These are phyloP conservation scores for Dendrolimus pini DNA, from an alignment of 2,888 invertebrate species.

Conservation along the genomic window DNA sequence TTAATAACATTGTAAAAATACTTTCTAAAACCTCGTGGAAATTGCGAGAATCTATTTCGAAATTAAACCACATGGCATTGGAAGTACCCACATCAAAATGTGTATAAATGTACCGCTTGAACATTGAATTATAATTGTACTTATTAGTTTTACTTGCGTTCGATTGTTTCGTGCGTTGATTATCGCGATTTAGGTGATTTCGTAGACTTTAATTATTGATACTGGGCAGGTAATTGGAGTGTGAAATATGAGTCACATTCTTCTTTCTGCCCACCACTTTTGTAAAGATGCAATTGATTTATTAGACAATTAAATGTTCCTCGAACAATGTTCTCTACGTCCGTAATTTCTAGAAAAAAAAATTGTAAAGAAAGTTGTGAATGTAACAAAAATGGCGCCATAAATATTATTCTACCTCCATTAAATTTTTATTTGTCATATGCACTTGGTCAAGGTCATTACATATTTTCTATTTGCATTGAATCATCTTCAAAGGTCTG, in stretches of 20 bases:
- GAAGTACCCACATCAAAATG: conserved; percentile 47
- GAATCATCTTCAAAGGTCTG: conserved; percentile 44
- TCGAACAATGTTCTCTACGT: conserved; percentile 8
- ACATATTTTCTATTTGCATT: conserved; percentile 38
- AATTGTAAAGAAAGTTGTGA: not conserved
- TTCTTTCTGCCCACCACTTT: conserved; percentile 49
- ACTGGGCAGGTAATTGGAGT: conserved; percentile 71
- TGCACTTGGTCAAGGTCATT: conserved; percentile 19
- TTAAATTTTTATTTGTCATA: conserved; percentile 1
- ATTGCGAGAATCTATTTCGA: conserved; percentile 12
- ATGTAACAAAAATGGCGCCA: conserved; percentile 1
- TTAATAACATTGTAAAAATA: conserved; percentile 30
- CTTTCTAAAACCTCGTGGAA: conserved; percentile 15
- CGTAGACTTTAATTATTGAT: conserved; percentile 59
- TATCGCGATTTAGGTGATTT: conserved; percentile 59
- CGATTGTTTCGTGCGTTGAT: conserved; percentile 55
- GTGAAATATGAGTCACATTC: conserved; percentile 70
- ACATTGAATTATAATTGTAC: not conserved
- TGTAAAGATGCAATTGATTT: conserved; percentile 54
- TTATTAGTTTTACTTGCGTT: conserved; percentile 49
- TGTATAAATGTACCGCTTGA: conserved; percentile 9
- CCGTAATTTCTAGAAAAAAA: conserved; percentile 8
- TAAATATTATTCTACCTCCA: conserved; percentile 20
- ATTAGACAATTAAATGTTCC: conserved; percentile 23
- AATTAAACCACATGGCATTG: conserved; percentile 31